Base-by-base conservation (phyloP, 2,113 vertebrate genomes). In the Pleuronectes platessa region DNA sequence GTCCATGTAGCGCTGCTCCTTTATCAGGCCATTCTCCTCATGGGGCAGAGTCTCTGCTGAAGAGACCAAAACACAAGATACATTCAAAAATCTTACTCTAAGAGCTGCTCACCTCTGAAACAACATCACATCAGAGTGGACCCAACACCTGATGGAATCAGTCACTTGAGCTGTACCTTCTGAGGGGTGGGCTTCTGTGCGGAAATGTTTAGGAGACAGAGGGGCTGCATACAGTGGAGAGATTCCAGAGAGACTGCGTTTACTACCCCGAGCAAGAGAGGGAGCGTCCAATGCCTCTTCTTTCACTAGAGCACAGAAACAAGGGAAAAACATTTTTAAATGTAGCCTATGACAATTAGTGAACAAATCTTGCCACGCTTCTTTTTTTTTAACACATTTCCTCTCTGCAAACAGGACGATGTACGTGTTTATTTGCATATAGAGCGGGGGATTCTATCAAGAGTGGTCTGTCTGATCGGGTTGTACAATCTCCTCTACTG, bases 171-270 rank as follows among this genome's bases (percentile, higher is more conserved):
- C 71, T 71, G 89, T 96, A 99, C 98, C 97, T 98, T 96, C 95
- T 85, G 94, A 95, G 15, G 94, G 94, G 83, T 95, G 95, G 59
- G 93, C 89, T 71, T 96, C 94, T 3, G 90, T 92, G 72, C 95
- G 95, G 71, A 96, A 88, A 58, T 96, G 92, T 87, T 98, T 98
- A 31, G 96, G 96, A 45, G 96, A 97, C 64, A 96, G 92, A 59
- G 96, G 93, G 58, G 93, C 95, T 20, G 93, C 88, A n/a, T 95
- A 96, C 0, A 94, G 91, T 0, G 95, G 93, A 74, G 95, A 95
- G 71, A 97, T 90, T 66, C 95, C 93, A 77, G 94, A 91, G 81
- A 95, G 94, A 67, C 96, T 94, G 85, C 96, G 93, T 89, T 98
- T 99, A 84, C 89, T 78, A 45, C 76, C 94, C 74, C 95, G 94